Evolutionary conservation across 1,140 invertebrate species (phyloP).

Genomic region (Bacillus rossius): DNA sequence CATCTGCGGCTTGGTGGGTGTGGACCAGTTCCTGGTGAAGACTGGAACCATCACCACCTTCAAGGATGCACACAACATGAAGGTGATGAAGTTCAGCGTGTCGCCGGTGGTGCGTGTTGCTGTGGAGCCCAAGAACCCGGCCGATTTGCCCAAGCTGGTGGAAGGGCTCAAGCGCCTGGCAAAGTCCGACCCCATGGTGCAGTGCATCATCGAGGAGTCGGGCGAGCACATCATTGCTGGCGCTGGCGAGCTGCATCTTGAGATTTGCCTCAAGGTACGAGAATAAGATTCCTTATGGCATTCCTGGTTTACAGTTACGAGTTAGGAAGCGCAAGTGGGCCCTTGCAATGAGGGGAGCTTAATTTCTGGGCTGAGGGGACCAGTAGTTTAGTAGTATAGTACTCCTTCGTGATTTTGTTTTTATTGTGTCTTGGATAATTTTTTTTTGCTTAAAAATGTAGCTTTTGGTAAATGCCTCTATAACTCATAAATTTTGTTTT

Average conservation of each 20-base stretch:
- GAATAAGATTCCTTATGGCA: too few relatives aligned
- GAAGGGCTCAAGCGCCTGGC: constrained; percentile 97
- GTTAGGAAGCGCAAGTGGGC: too few relatives aligned
- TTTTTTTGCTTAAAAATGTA: too few relatives aligned
- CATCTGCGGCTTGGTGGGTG: constrained; percentile 99
- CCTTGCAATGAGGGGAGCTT: too few relatives aligned
- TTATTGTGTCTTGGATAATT: too few relatives aligned
- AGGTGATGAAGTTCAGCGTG: constrained; percentile 98
- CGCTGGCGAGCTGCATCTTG: constrained; percentile 98
- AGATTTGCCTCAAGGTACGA: constrained; percentile 89
- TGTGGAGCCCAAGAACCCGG: constrained; percentile 98
- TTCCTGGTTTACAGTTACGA: too few relatives aligned
- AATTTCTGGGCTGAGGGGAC: too few relatives aligned
- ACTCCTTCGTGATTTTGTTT: too few relatives aligned
- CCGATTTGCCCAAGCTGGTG: constrained; percentile 97
- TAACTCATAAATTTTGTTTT: too few relatives aligned
- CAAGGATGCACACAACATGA: constrained; percentile 99
- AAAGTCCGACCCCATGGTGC: constrained; percentile 99
- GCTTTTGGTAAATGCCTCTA: too few relatives aligned
- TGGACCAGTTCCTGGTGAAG: constrained; percentile 99
- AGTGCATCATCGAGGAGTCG: constrained; percentile 99
- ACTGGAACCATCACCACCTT: constrained; percentile 99
- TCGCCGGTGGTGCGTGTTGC: constrained; percentile 99
- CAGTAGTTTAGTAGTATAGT: too few relatives aligned
- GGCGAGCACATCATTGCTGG: constrained; percentile 99